A percentile compares a stretch with the other conserved stretches of the same genome.
phyloP scores from a whole-genome alignment of 2,797 vertebrate genomes.

The Micropoecilia bifurca region DNA sequence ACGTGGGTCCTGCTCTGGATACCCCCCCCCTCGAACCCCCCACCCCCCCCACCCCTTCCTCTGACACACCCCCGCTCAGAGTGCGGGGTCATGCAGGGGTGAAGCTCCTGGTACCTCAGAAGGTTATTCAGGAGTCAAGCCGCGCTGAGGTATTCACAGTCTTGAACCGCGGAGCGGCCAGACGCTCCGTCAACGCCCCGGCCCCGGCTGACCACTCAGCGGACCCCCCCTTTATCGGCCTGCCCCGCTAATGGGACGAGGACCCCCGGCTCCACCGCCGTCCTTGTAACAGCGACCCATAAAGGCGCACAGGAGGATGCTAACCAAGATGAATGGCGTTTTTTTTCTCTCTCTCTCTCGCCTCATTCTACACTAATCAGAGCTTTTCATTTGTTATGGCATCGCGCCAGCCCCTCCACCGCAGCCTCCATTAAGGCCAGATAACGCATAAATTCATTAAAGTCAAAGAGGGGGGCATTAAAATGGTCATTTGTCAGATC shows the following conservation, averaged over 20 bases:
- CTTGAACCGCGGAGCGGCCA: conserved; percentile 74
- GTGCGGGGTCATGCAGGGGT: conserved; percentile 85
- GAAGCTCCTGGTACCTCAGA: conserved; percentile 81
- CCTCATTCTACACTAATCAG: conserved; percentile 86
- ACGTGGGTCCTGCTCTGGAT: conserved; percentile 65
- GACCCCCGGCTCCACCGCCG: conserved; percentile 68
- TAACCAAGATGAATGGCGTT: conserved; percentile 85
- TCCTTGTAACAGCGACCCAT: conserved; percentile 80
- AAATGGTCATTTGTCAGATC: conserved; percentile 83
- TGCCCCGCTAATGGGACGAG: conserved; percentile 76
- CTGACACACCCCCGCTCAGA: conserved; percentile 71
- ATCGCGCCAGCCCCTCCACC: conserved; percentile 75
- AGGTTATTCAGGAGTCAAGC: conserved; percentile 87
- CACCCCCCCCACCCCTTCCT: conserved; percentile 55
- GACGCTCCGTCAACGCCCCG: conserved; percentile 78
- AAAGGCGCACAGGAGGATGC: conserved; percentile 84
- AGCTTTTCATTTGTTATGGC: conserved; percentile 83
- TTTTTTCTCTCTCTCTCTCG: conserved; percentile 63
- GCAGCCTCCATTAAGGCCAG: conserved; percentile 76
- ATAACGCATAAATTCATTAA: conserved; percentile 88
- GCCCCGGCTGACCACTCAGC: conserved; percentile 76
- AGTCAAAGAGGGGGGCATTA: conserved; percentile 84
- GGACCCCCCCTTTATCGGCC: conserved; percentile 51
- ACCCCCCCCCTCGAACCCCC: conserved; percentile 57
- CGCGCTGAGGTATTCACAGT: conserved; percentile 78